Evolutionary conservation across 2,113 vertebrate species (phyloP), one percentile per base, ranked within the genome.

Genomic region (Gallinago paraguaiae): DNA sequence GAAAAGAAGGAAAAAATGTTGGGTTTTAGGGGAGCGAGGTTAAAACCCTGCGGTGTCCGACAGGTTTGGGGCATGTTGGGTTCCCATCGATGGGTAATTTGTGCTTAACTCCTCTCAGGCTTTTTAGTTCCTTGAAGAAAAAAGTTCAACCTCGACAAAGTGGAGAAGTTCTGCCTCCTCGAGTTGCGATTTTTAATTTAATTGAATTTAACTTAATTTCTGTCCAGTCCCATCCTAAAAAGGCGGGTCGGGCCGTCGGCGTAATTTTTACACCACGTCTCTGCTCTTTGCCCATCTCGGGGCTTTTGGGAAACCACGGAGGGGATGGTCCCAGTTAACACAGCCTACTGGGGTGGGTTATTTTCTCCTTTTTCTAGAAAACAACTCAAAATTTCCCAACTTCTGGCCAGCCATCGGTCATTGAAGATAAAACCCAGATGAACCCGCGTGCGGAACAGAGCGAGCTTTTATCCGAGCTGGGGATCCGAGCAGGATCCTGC

Each of bases 381-480:
- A 37, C 27, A 27, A 2, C 46, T 28, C 30, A 2, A 2, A 8
- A 18, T n/a, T 19, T 11, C 51, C 39, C 7, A 25, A 10, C n/a
- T 31, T 50, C 48, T 1, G 6, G 7, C 18, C 1, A 3, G 1
- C 16, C 2, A 31, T 17, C 5, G 25, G 30, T 3, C 2, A 11
- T 9, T 3, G 9, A 24, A 24, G 69, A 17, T 33, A 10, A 35
- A 76, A 12, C 39, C 13, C 25, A 15, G 50, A 15, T 8, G 25
- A 51, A 27, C 45, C 12, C 30, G 9, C 6, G 8, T 2, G 46
- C 17, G 6, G 57, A 30, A 2, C 50, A 10, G 51, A 15, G 57
- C 5, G 25, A 13, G 59, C 56, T 76, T 22, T 39, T 39, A 22
- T 57, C 37, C 30, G 5, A 50, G 24, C 65, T 23, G 35, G 17